Conservation (phyloP, 2,888 invertebrate genomes). For the Meiosimyza platycephala region DNA sequence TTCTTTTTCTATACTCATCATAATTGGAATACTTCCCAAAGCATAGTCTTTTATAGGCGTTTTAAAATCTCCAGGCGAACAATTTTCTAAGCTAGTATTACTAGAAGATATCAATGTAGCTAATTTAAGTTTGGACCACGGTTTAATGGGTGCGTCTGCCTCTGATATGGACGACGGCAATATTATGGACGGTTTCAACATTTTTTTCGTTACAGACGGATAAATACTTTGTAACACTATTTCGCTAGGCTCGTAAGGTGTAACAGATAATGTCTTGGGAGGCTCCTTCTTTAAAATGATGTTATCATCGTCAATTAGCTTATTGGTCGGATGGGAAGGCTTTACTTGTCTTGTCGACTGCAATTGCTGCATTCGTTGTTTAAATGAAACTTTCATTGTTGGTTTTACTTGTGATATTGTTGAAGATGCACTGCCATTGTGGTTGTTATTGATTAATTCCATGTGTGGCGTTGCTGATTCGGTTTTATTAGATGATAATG, state of each 20-base stretch:
- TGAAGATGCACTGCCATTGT: constrained; percentile 41
- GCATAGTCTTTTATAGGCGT: constrained; percentile 58
- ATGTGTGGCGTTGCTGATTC: constrained; percentile 16
- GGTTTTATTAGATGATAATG: neutral
- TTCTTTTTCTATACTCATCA: constrained; percentile 35
- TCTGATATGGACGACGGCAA: constrained; percentile 49
- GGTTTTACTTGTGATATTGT: constrained; percentile 56
- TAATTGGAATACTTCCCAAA: constrained; percentile 56
- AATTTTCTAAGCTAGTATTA: constrained; percentile 63
- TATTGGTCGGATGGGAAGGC: constrained; percentile 26
- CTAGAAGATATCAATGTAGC: constrained; percentile 69
- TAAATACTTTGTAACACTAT: constrained; percentile 56
- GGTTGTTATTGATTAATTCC: constrained; percentile 12
- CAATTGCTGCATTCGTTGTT: constrained; percentile 72
- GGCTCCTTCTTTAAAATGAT: constrained; percentile 65
- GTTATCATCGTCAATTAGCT: constrained; percentile 48
- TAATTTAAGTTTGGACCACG: constrained; percentile 83
- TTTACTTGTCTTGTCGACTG: constrained; percentile 55
- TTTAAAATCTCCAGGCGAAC: constrained; percentile 56
- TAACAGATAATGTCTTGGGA: constrained; percentile 53
- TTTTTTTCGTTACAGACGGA: constrained; percentile 58
- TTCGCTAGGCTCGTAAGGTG: constrained; percentile 52
- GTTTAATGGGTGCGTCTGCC: constrained; percentile 69
- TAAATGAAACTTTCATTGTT: constrained; percentile 73
- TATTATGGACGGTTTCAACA: constrained; percentile 53